Conservation (phyloP, 2,888 invertebrate genomes). For the Drosophila hamatofila region DNA sequence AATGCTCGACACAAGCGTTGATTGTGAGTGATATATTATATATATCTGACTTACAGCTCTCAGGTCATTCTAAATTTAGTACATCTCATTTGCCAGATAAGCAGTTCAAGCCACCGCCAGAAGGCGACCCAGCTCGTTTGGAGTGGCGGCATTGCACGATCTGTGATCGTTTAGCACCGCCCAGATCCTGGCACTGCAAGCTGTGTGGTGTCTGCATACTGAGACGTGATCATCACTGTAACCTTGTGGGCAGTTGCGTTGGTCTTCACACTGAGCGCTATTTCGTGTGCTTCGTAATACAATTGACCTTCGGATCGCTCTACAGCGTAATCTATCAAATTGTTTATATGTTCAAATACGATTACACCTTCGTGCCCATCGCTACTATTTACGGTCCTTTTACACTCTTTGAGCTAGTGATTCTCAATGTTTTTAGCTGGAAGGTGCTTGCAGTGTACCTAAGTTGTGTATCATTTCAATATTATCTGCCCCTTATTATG, state of each 20-base stretch:
- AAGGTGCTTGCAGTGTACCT: constrained; percentile 75
- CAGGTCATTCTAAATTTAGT: background rate
- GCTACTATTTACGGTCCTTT: background rate
- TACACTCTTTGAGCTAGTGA: rapidly evolving
- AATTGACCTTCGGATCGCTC: constrained; percentile 89
- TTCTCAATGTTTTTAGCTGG: constrained; percentile 32
- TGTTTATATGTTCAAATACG: constrained; percentile 60
- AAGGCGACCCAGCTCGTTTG: background rate
- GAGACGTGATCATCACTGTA: constrained; percentile 95
- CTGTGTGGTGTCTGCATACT: constrained; percentile 92
- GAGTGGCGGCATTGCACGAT: constrained; percentile 60
- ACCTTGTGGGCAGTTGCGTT: constrained; percentile 94
- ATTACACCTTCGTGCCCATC: background rate
- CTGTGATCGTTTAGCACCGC: constrained; percentile 91
- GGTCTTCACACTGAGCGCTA: constrained; percentile 94
- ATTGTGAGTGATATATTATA: constrained; percentile 86
- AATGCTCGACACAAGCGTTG: constrained; percentile 91
- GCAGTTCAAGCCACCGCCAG: background rate
- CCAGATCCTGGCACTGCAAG: constrained; percentile 96
- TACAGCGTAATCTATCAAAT: constrained; percentile 88
- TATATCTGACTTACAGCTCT: background rate
- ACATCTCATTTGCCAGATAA: background rate
- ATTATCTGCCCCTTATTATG: constrained; percentile 89
- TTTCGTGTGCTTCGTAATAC: constrained; percentile 91
- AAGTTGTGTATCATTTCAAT: constrained; percentile 85